These are phyloP conservation scores for Habropoda laboriosa DNA, from an alignment of 1,140 invertebrate genomes.

Conservation along the genomic window DNA sequence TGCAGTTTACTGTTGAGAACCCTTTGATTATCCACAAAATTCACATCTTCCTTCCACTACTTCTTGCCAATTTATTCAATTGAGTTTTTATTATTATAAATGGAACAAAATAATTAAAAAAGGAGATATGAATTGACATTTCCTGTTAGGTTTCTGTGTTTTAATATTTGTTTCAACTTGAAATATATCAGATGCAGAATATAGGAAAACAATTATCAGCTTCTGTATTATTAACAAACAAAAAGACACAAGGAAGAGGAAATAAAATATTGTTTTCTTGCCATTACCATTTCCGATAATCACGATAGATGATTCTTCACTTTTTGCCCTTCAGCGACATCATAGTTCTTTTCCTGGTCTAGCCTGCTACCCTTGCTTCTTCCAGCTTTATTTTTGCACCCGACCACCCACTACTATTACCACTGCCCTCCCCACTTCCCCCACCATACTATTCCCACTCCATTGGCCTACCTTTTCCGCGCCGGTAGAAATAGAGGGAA, in stretches of 20 bases:
- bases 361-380: slow-evolving; percentile 45
- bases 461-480: slow-evolving; percentile 48
- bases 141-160: not conserved
- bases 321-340: slow-evolving; percentile 41
- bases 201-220: too few species aligned
- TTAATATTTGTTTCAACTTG: too few species aligned
- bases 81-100: not conserved
- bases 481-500: slow-evolving; percentile 58
- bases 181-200: too few species aligned
- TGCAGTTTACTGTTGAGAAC: slow-evolving; percentile 15
- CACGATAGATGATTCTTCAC: slow-evolving; percentile 11
- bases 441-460: slow-evolving; percentile 15
- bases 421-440: not conserved
- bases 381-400: slow-evolving; percentile 64
- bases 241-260: not conserved
- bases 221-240: too few species aligned
- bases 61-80: not conserved
- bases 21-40: slow-evolving; percentile 40
- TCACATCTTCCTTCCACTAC: slow-evolving; percentile 27
- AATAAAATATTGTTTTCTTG: slow-evolving; percentile 15
- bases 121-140: not conserved
- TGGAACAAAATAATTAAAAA: not conserved
- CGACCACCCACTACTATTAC: slow-evolving; percentile 29
- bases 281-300: slow-evolving; percentile 25
- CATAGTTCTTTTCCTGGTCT: slow-evolving; percentile 47